A percentile compares a stretch with the other conserved stretches of the same genome.
These are phyloP conservation scores for Macquaria australasica DNA, from an alignment of 2,113 vertebrate species.

Conservation along the genomic window DNA sequence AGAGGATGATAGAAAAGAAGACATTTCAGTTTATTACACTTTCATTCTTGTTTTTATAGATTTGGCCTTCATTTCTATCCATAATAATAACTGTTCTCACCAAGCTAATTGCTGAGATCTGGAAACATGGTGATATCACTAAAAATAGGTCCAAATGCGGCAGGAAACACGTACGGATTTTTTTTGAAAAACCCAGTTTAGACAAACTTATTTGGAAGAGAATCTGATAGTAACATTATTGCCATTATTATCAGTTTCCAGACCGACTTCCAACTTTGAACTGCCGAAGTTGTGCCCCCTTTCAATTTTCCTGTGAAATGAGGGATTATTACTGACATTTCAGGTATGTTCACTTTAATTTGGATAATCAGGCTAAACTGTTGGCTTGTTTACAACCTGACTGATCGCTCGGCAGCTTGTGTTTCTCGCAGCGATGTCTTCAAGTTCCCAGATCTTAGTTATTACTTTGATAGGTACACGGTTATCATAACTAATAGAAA, in stretches of 20 bases:
- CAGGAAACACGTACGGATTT: not conserved
- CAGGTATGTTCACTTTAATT: not conserved
- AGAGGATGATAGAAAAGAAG: not conserved
- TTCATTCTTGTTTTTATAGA: slow-evolving; percentile 2
- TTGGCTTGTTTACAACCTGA: no score
- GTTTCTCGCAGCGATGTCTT: not conserved
- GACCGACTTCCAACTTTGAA: not conserved
- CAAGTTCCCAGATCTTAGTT: not conserved
- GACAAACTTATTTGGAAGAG: not conserved
- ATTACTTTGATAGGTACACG: not conserved
- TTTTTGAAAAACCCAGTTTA: not conserved
- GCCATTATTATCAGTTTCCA: no score
- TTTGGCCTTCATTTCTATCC: not conserved
- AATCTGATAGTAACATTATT: not conserved
- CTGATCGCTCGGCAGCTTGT: not conserved
- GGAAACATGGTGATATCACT: not conserved
- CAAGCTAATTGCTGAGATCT: not conserved
- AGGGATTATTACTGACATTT: not conserved
- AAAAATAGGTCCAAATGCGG: not conserved
- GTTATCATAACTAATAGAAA: not conserved
- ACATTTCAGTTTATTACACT: slow-evolving; percentile 22
- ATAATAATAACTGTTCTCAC: not conserved
- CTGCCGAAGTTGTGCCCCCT: not conserved
- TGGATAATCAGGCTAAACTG: not conserved
- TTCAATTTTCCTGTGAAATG: not conserved